Evolutionary conservation across 2,113 vertebrate species (phyloP).

Genomic region (Scomber scombrus): DNA sequence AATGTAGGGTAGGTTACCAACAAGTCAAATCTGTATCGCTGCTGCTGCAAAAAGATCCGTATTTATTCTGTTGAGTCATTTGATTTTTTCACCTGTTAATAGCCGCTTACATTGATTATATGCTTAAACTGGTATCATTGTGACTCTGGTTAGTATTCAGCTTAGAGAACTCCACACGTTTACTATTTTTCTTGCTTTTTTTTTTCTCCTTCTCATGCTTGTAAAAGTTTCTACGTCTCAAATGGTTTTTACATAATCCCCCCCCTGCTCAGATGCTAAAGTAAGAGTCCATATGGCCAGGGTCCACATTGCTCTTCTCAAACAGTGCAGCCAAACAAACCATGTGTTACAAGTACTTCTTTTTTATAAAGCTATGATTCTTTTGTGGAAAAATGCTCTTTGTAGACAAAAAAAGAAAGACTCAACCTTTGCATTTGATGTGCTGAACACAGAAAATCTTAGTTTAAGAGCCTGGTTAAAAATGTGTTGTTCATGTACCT

Average conservation of each 20-base stretch:
- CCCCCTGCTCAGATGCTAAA: constrained; percentile 3
- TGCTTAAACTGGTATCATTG: no score
- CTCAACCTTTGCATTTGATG: background rate
- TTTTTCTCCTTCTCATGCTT: background rate
- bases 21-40: no score
- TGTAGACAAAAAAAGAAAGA: constrained; percentile 8
- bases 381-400: constrained; percentile 1
- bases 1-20: background rate
- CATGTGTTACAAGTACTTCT: constrained; percentile 15
- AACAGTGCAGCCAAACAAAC: constrained; percentile 18
- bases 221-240: background rate
- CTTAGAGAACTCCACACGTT: background rate
- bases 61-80: no score
- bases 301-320: constrained; percentile 18
- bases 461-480: background rate
- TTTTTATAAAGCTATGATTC: background rate
- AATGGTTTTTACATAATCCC: background rate
- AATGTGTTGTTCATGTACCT: background rate
- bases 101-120: no score
- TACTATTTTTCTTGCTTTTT: background rate
- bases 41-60: no score
- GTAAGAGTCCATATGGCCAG: constrained; percentile 19
- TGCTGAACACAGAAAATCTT: background rate
- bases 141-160: no score
- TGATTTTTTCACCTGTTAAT: no score